Conservation (phyloP, 2,888 invertebrate genomes). For the Pterostichus madidus region DNA sequence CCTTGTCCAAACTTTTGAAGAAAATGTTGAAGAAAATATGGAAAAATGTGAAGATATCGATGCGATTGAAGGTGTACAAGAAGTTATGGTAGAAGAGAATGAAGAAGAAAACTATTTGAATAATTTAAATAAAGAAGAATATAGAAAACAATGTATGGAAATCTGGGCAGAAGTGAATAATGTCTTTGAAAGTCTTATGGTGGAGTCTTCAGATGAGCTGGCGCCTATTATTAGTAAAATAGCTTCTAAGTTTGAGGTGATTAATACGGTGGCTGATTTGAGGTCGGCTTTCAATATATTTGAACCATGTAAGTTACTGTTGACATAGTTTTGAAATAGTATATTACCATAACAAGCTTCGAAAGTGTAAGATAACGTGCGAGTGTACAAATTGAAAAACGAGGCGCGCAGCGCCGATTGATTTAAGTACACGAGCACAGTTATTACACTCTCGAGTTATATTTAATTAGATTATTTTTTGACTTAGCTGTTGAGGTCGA, state of each 20-base stretch:
- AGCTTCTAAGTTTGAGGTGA: slow-evolving; percentile 25
- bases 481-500: too few species aligned
- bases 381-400: too few species aligned
- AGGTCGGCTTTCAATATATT: slow-evolving; percentile 31
- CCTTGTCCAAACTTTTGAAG: too few species aligned
- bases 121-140: not conserved
- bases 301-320: slow-evolving; percentile 1
- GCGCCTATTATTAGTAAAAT: slow-evolving; percentile 16
- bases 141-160: not conserved
- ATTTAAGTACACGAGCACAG: too few species aligned
- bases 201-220: not conserved
- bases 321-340: too few species aligned
- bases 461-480: too few species aligned
- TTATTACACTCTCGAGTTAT: too few species aligned
- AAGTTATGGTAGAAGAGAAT: not conserved
- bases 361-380: too few species aligned
- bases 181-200: not conserved
- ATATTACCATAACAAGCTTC: too few species aligned
- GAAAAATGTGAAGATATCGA: slow-evolving; percentile 3
- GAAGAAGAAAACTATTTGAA: not conserved
- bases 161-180: not conserved
- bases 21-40: not conserved
- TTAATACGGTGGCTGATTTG: not conserved
- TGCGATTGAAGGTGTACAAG: not conserved
- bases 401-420: too few species aligned